Evolutionary conservation across 2,888 invertebrate genomes (phyloP), one percentile per base, ranked within the genome.

Genomic region (Deroplatys truncata): DNA sequence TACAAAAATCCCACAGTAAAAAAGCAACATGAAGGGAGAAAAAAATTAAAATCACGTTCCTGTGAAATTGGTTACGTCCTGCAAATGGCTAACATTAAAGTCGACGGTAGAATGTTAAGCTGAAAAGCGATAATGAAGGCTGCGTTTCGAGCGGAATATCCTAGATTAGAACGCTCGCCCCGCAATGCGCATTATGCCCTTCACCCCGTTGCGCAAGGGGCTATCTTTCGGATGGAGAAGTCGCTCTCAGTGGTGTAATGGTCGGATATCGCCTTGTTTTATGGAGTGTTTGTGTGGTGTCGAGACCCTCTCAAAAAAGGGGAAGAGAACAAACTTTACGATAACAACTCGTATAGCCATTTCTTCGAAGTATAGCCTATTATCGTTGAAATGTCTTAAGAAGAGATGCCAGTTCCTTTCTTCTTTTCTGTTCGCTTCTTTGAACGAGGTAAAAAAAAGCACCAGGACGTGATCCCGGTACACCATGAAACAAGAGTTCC

Each of bases 351-450:
- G 43, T 82, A 72, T 29, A 72, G 72, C 86, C 31, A 82, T 82
- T 72, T 86, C 82, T 86, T 86, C 82, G 82, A 82, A 82, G 86
- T 72, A 86, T 86, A 20, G 82, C n/a, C 86, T 86, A 82, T 86
- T 86, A 86, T 29, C 28, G 29, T 82, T 86, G 56, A 72, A 72
- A 72, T 72, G 56, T 72, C 56, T 72, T 72, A 72, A 72, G 56
- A 72, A 72, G 56, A 72, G 56, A 72, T 25, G 56, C 56, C 56
- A 72, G 56, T 72, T 72, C 25, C 56, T 72, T 72, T 72, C 7
- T 72, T 72, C 56, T 20, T 20, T 20, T 72, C 56, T 20, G 16
- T 72, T 72, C 56, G 20, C 56, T 72, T 72, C 20, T 20, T 72
- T 72, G 56, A 72, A 72, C 16, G 25, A 72, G 25, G 25, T 20